A percentile compares a stretch with the other conserved stretches of the same genome.
These are phyloP conservation scores for Emys orbicularis DNA, from an alignment of 2,797 vertebrate species.

Conservation along the genomic window DNA sequence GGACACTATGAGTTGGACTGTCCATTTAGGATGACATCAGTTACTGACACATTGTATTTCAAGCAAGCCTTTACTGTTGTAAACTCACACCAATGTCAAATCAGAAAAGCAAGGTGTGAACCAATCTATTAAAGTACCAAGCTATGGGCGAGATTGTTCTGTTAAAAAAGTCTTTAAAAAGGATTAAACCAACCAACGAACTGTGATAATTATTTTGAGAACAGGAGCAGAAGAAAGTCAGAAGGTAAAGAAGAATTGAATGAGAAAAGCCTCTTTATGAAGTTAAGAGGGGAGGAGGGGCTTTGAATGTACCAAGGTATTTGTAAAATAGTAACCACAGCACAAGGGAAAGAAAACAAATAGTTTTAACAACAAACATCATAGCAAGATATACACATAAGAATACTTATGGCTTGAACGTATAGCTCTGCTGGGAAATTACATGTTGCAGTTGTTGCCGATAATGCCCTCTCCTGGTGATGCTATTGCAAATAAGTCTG, in stretches of 20 bases:
- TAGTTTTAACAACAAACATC: conserved; percentile 57
- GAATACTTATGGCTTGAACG: conserved; percentile 66
- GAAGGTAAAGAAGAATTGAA: not conserved
- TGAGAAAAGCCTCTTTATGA: not conserved
- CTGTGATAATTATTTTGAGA: conserved; percentile 21
- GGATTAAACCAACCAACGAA: conserved; percentile 9
- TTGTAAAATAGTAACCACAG: not conserved
- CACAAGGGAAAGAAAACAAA: not conserved
- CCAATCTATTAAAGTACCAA: not conserved
- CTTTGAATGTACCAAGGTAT: not conserved
- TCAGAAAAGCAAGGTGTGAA: not conserved
- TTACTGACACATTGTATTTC: conserved; percentile 5
- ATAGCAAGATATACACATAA: conserved; percentile 58
- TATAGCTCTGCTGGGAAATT: conserved; percentile 70
- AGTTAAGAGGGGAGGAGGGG: conserved; percentile 29
- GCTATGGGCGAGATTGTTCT: not conserved
- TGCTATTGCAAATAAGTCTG: conserved; percentile 51
- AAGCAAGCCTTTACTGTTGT: not conserved
- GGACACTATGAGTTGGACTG: not conserved
- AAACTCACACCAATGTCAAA: not conserved
- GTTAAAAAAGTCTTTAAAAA: conserved; percentile 21
- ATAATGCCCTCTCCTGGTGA: conserved; percentile 85
- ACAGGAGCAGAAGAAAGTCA: not conserved
- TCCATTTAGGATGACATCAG: not conserved
- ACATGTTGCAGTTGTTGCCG: conserved; percentile 50